Conservation (phyloP, 2,113 vertebrate genomes). For the Lagenorhynchus albirostris region DNA sequence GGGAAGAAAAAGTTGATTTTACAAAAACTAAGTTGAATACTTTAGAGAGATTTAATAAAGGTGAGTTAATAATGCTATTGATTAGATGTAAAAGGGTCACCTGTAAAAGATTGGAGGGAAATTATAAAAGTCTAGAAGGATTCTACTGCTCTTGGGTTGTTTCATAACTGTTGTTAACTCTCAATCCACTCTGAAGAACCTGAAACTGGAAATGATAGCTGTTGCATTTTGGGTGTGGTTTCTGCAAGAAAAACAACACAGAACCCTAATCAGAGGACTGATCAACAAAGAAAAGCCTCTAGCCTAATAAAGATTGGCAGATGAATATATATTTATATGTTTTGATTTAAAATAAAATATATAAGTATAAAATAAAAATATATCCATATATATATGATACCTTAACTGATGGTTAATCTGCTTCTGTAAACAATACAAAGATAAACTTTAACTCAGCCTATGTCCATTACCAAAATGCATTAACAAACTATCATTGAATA, state of each 20-base stretch:
- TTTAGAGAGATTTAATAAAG: background rate
- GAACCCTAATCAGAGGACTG: background rate
- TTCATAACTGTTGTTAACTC: background rate
- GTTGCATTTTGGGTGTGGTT: background rate
- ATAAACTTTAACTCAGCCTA: background rate
- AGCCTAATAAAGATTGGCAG: background rate
- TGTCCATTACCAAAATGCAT: background rate
- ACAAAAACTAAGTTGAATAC: background rate
- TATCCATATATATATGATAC: background rate
- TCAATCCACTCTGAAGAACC: constrained; percentile 20
- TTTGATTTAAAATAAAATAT: constrained; percentile 7
- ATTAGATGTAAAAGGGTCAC: background rate
- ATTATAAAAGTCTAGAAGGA: background rate
- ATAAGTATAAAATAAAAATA: background rate
- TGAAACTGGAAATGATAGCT: background rate
- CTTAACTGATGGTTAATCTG: background rate
- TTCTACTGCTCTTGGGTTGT: background rate
- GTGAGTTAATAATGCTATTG: background rate
- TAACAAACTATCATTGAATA: background rate
- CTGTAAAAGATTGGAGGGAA: background rate
- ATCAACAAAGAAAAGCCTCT: background rate
- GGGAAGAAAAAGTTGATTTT: background rate
- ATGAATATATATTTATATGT: background rate
- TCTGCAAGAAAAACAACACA: background rate
- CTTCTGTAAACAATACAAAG: background rate